Evolutionary conservation across 2,888 invertebrate species (phyloP).

Genomic region (Apotomis capreana): DNA sequence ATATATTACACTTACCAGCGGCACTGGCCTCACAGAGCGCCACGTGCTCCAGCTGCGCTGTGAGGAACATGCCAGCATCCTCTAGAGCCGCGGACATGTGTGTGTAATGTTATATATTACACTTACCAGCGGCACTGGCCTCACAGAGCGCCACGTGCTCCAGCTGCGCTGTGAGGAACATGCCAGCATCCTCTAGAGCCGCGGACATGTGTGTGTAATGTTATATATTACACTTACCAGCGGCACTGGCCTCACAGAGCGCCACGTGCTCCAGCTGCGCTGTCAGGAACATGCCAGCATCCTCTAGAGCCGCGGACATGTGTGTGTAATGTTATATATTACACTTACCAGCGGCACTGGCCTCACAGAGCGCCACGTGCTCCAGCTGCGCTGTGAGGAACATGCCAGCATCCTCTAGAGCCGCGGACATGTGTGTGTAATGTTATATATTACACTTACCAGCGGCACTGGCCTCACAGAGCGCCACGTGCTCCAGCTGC

Average conservation of each 20-base stretch:
- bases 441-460: too few relatives aligned
- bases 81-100: constrained; percentile 86
- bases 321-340: constrained; percentile 74
- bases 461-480: constrained; percentile 86
- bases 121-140: constrained; percentile 83
- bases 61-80: constrained; percentile 87
- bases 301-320: constrained; percentile 86
- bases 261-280: constrained; percentile 89
- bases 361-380: constrained; percentile 87
- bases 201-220: constrained; percentile 82
- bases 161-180: constrained; percentile 87
- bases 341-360: constrained; percentile 83
- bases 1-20: constrained; percentile 67
- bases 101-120: constrained; percentile 46
- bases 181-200: constrained; percentile 85
- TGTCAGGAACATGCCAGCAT: constrained; percentile 86
- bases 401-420: constrained; percentile 86
- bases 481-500: constrained; percentile 88
- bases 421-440: constrained; percentile 85
- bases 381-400: constrained; percentile 89
- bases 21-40: constrained; percentile 87
- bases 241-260: constrained; percentile 85
- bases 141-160: constrained; percentile 89
- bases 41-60: constrained; percentile 88
- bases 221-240: constrained; percentile 67